Evolutionary conservation across 2,113 vertebrate genomes (phyloP).

Genomic region (Equus przewalskii): DNA sequence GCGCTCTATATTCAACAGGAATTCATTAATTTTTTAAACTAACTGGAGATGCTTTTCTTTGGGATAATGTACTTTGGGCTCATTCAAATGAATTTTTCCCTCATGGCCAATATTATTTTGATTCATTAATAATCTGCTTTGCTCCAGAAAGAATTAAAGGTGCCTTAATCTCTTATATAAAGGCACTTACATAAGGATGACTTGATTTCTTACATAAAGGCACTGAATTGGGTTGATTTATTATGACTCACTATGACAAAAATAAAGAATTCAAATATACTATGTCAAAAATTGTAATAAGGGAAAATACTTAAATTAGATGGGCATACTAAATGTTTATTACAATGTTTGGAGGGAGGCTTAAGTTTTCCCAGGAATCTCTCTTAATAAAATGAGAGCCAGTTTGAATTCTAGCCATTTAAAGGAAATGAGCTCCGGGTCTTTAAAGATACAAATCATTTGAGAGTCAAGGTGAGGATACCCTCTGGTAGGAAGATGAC

Average conservation of each 20-base stretch:
- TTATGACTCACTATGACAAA: not conserved
- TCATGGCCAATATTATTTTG: slow-evolving; percentile 27
- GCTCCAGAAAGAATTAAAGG: slow-evolving; percentile 48
- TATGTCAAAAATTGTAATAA: not conserved
- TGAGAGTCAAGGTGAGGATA: not conserved
- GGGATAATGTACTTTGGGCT: not conserved
- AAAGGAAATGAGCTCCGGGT: slow-evolving; percentile 46
- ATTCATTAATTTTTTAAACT: not conserved
- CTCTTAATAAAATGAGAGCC: slow-evolving; percentile 21
- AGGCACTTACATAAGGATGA: not conserved
- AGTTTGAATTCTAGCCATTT: slow-evolving; percentile 40
- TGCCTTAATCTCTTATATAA: not conserved
- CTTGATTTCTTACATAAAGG: not conserved
- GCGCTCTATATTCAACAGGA: not conserved
- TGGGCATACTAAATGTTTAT: not conserved
- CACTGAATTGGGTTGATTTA: not conserved
- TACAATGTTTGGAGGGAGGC: not conserved
- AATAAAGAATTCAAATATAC: slow-evolving; percentile 22
- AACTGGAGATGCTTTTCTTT: slow-evolving; percentile 23
- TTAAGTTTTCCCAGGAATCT: not conserved
- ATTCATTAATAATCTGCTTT: slow-evolving; percentile 44
- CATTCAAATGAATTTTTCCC: slow-evolving; percentile 46
- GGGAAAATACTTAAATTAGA: not conserved
- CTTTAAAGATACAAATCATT: slow-evolving; percentile 8
- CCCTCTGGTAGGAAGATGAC: not conserved